Conservation (phyloP, 2,888 invertebrate genomes). For the Noctua fimbriata region DNA sequence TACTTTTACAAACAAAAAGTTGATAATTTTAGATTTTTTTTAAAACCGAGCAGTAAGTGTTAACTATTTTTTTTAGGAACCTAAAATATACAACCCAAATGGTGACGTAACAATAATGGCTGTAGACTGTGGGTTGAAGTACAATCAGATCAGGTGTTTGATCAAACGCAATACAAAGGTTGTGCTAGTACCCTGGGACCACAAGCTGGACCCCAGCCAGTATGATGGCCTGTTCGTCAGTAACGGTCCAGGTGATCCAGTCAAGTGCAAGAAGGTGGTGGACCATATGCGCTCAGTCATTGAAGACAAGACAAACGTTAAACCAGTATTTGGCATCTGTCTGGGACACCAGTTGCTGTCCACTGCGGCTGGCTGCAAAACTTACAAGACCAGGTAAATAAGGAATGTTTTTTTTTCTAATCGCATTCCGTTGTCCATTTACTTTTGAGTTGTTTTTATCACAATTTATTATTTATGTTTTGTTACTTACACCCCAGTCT, state of each 20-base stretch:
- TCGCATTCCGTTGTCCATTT: neutral
- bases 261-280: conserved; percentile 94
- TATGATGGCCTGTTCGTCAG: conserved; percentile 99
- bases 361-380: conserved; percentile 97
- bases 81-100: conserved; percentile 92
- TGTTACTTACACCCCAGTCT: neutral
- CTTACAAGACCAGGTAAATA: conserved; percentile 97
- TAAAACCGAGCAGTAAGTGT: neutral
- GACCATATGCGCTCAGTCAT: conserved; percentile 92
- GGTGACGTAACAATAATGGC: conserved; percentile 95
- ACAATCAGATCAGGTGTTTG: conserved; percentile 98
- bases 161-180: conserved; percentile 96
- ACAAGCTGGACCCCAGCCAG: conserved; percentile 91
- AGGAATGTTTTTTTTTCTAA: neutral
- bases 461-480: neutral
- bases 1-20: neutral
- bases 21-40: neutral
- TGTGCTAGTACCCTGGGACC: conserved; percentile 98
- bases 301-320: conserved; percentile 84
- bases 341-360: conserved; percentile 99
- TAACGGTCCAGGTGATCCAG: conserved; percentile 99
- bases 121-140: conserved; percentile 98
- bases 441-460: neutral
- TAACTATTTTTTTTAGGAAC: conserved; percentile 83
- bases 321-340: conserved; percentile 99